A percentile compares a stretch with the other conserved stretches of the same genome.
Conservation (phyloP, 2,113 vertebrate genomes). For the Aptenodytes forsteri region DNA sequence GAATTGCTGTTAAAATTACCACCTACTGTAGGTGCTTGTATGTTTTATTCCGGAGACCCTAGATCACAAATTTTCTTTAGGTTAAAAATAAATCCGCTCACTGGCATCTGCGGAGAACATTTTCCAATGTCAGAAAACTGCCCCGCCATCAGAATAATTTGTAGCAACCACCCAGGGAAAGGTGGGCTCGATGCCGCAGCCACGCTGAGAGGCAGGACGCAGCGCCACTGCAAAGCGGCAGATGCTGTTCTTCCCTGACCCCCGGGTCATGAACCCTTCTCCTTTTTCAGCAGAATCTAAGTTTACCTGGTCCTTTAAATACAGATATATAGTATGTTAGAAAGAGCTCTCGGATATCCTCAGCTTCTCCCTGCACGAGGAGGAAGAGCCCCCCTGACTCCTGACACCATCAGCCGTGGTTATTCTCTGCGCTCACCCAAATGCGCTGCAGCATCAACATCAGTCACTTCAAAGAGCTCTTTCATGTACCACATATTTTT, state of each 20-base stretch:
- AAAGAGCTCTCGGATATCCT: not conserved
- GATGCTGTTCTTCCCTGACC: not conserved
- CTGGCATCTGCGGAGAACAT: not conserved
- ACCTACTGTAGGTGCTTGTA: not conserved
- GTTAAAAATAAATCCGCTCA: not conserved
- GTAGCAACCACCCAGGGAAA: not conserved
- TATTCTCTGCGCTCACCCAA: not conserved
- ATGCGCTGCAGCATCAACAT: constrained; percentile 40
- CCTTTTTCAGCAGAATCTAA: not conserved
- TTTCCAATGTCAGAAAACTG: not conserved
- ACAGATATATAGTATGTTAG: not conserved
- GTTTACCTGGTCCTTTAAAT: not conserved
- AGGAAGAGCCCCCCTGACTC: not conserved
- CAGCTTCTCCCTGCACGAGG: fast-evolving
- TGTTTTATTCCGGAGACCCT: not conserved
- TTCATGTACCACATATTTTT: constrained; percentile 61
- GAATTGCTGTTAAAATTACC: not conserved
- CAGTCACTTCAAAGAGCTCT: constrained; percentile 68
- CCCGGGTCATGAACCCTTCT: not conserved
- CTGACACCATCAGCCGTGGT: not conserved
- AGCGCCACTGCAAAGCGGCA: not conserved
- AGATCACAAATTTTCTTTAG: not conserved
- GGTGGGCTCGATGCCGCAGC: fast-evolving
- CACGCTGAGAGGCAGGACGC: fast-evolving
- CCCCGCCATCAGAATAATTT: not conserved